These are phyloP conservation scores for Nymphicus hollandicus DNA, from an alignment of 2,113 vertebrate genomes.

Conservation along the genomic window DNA sequence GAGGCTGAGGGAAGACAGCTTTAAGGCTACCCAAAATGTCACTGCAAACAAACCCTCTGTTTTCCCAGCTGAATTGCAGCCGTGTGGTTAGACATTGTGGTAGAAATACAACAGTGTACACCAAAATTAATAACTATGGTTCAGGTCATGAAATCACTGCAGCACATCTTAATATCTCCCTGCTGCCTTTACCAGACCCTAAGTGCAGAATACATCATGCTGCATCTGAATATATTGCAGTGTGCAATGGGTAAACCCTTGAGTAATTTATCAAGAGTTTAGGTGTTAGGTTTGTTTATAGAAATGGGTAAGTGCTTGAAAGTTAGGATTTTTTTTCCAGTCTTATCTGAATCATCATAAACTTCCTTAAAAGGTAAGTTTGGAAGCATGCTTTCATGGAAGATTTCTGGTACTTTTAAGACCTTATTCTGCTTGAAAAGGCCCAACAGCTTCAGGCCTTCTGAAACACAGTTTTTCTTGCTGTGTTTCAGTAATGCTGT, in stretches of 20 bases:
- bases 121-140: not conserved
- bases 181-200: not conserved
- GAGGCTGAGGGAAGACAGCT: not conserved
- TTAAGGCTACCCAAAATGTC: conserved; percentile 2
- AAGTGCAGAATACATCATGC: rapidly evolving
- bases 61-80: not conserved
- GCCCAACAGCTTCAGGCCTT: not conserved
- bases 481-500: not conserved
- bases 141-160: not conserved
- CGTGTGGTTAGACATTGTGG: not conserved
- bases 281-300: not conserved
- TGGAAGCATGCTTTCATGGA: not conserved
- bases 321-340: not conserved
- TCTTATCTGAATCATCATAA: not conserved
- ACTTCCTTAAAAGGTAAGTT: conserved; percentile 23
- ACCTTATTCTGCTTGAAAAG: not conserved
- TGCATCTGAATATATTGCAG: not conserved
- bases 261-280: not conserved
- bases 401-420: not conserved
- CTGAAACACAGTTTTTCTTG: not conserved
- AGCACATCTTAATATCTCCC: not conserved
- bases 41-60: not conserved
- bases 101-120: not conserved
- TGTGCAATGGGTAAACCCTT: not conserved
- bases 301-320: not conserved